Base-by-base conservation (phyloP, 2,113 vertebrate genomes). In the Serilophus lunatus region DNA sequence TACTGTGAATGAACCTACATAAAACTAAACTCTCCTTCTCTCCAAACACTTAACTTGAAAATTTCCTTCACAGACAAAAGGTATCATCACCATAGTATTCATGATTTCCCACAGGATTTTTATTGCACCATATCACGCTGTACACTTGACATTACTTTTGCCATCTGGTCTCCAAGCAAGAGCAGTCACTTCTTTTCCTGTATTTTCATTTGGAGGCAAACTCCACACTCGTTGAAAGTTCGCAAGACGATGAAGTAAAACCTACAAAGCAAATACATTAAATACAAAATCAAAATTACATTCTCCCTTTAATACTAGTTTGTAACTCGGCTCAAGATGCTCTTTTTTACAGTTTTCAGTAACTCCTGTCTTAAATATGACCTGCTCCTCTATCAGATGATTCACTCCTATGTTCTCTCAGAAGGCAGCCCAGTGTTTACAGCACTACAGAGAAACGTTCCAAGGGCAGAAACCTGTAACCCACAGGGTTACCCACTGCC, bases 191-290 rank as follows among this genome's bases (percentile, higher is more conserved):
- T 99, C 99, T 96, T 99, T 99, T 35, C 99, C 99, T 10, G 99
- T 99, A 70, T 98, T 98, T 97, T 99, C 99, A 93, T 98, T 99
- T 47, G 99, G 99, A 35, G 99, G 98, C 89, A 99, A 98, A 96
- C 98, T 99, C 99, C 99, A 99, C 35, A 99, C 99, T 40, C 99
- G 98, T 51, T 99, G 99, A 87, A 99, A 99, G 96, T 99, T 99
- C 63, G 98, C 98, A 82, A 99, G 98, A 8, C 99, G 98, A 96
- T 99, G 99, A 45, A 99, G 98, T 47, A 99, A 97, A 95, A 99
- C 98, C 99, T 99, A 88, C 42, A 81, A 90, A 94, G 66, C 13
- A 94, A 76, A 79, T 16, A n/a, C 29, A 66, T 9, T 38, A 4
- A 60, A 17, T 77, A 66, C 5, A 61, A 83, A 76, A 79, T 25